These are phyloP conservation scores for Chionis minor DNA, from an alignment of 2,113 vertebrate species.

Conservation along the genomic window DNA sequence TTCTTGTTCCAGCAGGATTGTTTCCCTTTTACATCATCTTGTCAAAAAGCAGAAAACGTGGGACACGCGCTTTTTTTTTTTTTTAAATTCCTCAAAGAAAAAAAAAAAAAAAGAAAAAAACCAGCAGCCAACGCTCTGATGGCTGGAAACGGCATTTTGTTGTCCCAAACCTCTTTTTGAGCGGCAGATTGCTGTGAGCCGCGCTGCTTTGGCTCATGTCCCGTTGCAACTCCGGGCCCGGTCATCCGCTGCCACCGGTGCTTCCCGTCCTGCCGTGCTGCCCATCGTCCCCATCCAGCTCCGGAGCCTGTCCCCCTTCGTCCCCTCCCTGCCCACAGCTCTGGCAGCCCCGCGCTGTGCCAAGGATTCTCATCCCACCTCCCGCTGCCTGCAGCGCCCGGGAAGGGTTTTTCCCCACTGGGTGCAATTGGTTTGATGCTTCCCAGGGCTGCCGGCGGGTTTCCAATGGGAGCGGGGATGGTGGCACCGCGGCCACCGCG, in stretches of 20 bases:
- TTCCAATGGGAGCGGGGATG: not conserved
- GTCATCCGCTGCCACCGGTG: not conserved
- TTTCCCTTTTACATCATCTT: not conserved
- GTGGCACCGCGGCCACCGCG: rapidly evolving
- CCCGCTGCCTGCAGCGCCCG: rapidly evolving
- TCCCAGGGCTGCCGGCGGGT: not conserved
- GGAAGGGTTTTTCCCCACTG: not conserved
- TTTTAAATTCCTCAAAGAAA: not conserved
- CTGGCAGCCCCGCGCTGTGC: rapidly evolving
- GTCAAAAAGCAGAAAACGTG: not conserved
- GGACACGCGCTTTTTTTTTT: too few species aligned
- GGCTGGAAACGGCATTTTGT: not conserved
- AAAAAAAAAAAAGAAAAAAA: not conserved
- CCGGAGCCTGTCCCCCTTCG: not conserved
- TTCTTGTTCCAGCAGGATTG: not conserved
- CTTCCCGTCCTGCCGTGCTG: not conserved
- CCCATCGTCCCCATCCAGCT: not conserved
- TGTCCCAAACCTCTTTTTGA: not conserved
- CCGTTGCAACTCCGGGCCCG: not conserved
- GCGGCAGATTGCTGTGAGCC: not conserved
- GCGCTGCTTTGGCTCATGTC: not conserved
- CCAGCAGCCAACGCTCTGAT: not conserved
- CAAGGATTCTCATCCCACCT: not conserved
- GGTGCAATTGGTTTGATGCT: not conserved
- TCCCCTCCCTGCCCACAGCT: not conserved